Percentiles rank a stretch among this genome's conserved stretches.
These are phyloP conservation scores for Tridacna crocea DNA, from an alignment of 2,888 invertebrate genomes.

Conservation along the genomic window DNA sequence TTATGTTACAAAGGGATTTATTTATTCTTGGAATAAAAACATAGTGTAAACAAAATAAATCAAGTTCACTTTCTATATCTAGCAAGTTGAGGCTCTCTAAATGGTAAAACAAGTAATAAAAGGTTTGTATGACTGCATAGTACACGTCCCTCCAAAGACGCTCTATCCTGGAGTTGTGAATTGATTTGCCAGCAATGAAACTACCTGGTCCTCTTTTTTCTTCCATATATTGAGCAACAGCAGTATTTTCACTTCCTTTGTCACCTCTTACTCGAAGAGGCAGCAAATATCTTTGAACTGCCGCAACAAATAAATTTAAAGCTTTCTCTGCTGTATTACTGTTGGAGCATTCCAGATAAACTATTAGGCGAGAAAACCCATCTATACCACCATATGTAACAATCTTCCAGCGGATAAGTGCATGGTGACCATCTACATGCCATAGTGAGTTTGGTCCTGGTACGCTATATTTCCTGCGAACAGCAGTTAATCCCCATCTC, in stretches of 20 bases:
- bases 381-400: slow-evolving; percentile 2
- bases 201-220: slow-evolving; percentile 26
- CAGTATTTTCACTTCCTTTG: slow-evolving; percentile 43
- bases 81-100: slow-evolving; percentile 29
- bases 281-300: slow-evolving; percentile 33
- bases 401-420: not conserved
- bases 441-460: not conserved
- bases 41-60: slow-evolving; percentile 46
- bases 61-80: slow-evolving; percentile 29
- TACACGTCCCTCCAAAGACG: slow-evolving; percentile 52
- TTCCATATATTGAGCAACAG: slow-evolving; percentile 43
- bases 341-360: not conserved
- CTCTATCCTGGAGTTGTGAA: slow-evolving; percentile 49
- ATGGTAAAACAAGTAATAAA: slow-evolving; percentile 36
- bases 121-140: slow-evolving; percentile 34
- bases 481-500: slow-evolving; percentile 1
- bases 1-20: no score
- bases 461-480: not conserved
- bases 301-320: not conserved
- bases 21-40: slow-evolving; percentile 47
- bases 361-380: not conserved
- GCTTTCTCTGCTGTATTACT: not conserved
- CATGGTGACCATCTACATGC: not conserved
- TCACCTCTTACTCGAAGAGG: slow-evolving; percentile 46
- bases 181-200: slow-evolving; percentile 45